Conservation (phyloP, 2,113 vertebrate species). For the Gallinago paraguaiae region DNA sequence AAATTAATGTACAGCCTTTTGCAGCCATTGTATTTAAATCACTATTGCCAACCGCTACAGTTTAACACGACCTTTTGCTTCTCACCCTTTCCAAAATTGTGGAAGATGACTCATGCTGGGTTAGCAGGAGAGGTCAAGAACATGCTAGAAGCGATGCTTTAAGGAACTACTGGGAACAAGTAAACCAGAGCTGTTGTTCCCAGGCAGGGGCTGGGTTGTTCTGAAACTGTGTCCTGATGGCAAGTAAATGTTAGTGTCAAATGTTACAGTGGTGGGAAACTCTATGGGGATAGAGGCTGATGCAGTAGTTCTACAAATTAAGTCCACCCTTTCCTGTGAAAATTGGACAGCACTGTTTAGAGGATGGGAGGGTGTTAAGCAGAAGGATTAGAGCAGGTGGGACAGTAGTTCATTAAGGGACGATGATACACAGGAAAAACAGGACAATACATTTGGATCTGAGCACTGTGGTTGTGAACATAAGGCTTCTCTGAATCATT, state of each 20-base stretch:
- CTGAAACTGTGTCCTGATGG: not conserved
- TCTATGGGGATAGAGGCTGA: not conserved
- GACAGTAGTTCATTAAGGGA: not conserved
- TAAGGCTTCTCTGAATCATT: not conserved
- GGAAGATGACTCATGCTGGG: not conserved
- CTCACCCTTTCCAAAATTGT: not conserved
- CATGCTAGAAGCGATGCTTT: not conserved
- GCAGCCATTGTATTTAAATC: not conserved
- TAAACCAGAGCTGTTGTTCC: not conserved
- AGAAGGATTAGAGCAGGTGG: conserved; percentile 3
- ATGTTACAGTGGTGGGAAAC: not conserved
- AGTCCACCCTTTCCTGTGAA: conserved; percentile 41
- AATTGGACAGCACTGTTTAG: not conserved
- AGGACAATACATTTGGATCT: not conserved
- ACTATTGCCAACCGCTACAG: not conserved
- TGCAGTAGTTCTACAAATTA: not conserved
- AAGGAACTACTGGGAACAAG: not conserved
- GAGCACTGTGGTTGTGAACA: not conserved
- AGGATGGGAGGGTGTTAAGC: not conserved
- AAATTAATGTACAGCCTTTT: not conserved
- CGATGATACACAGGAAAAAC: not conserved
- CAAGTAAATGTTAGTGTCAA: not conserved
- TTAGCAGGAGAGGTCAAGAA: not conserved
- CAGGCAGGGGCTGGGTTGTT: not conserved
- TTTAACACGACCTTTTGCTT: not conserved